Conservation (phyloP, 2,888 invertebrate species). For the Prosapia bicincta region DNA sequence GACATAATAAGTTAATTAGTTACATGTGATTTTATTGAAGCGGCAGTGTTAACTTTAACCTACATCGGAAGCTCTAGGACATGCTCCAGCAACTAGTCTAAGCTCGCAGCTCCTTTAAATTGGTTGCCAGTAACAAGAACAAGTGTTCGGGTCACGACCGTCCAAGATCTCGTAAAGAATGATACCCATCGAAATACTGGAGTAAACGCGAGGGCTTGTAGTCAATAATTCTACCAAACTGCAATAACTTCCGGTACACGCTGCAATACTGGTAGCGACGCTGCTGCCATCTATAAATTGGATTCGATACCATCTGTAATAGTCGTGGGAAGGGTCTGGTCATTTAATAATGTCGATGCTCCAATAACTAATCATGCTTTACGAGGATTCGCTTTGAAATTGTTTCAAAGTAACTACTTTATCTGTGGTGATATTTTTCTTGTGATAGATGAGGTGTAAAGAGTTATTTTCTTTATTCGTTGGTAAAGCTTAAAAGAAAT, state of each 20-base stretch:
- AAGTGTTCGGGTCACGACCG: not conserved
- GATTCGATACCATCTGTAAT: not conserved
- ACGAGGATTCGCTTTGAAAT: too few relatives aligned
- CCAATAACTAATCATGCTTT: not conserved
- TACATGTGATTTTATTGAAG: too few relatives aligned
- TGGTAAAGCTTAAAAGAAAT: too few relatives aligned
- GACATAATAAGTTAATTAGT: too few relatives aligned
- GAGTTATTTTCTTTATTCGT: too few relatives aligned
- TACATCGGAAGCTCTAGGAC: not conserved
- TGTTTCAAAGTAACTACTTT: too few relatives aligned
- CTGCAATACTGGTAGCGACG: not conserved
- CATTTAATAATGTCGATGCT: not conserved
- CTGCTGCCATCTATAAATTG: constrained; percentile 2
- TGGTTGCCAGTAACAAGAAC: not conserved
- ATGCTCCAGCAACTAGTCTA: not conserved
- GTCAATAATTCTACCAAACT: not conserved
- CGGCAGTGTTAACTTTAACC: too few relatives aligned
- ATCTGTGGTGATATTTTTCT: too few relatives aligned
- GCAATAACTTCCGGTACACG: not conserved
- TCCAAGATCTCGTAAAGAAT: not conserved
- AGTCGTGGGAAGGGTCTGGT: not conserved
- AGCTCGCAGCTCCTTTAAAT: not conserved
- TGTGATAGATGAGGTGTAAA: too few relatives aligned
- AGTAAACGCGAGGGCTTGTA: not conserved
- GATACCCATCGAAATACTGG: not conserved